Evolutionary conservation across 2,797 vertebrate species (phyloP).

Genomic region (Leuciscus waleckii): DNA sequence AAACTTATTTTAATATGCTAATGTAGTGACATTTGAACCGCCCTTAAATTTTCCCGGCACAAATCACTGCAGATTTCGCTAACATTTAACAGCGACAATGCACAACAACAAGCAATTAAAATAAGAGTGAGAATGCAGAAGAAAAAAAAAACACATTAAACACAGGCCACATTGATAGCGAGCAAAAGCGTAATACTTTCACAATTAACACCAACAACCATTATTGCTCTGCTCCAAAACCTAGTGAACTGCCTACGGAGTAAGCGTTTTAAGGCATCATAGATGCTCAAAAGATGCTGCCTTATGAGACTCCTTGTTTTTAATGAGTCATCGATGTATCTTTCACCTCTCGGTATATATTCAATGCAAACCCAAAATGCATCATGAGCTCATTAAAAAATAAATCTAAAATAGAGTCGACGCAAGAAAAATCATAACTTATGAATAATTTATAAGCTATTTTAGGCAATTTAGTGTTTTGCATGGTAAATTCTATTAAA

Average conservation of each 20-base stretch:
- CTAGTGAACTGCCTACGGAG: not conserved
- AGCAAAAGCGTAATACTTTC: constrained; percentile 47
- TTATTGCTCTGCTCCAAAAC: constrained; percentile 13
- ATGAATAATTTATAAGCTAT: too few relatives aligned
- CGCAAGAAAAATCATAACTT: not conserved
- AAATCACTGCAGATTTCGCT: constrained; percentile 50
- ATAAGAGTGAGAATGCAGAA: constrained; percentile 29
- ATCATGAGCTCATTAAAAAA: not conserved
- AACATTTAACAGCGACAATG: constrained; percentile 35
- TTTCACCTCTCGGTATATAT: not conserved
- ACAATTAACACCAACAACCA: constrained; percentile 11
- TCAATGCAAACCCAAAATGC: not conserved
- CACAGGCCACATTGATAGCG: constrained; percentile 9
- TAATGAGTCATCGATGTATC: not conserved
- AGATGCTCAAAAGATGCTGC: constrained; percentile 35
- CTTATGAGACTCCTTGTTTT: not conserved
- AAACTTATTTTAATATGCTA: constrained; percentile 56
- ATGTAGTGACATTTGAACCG: constrained; percentile 42
- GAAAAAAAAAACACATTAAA: constrained; percentile 14
- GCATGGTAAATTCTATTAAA: not conserved
- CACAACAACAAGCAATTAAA: constrained; percentile 30
- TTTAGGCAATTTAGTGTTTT: not conserved
- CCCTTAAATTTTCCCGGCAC: constrained; percentile 37
- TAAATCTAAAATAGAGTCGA: not conserved
- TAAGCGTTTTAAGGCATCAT: not conserved